These are phyloP conservation scores for Prunella strophiata DNA, from an alignment of 2,797 vertebrate genomes.

Conservation along the genomic window DNA sequence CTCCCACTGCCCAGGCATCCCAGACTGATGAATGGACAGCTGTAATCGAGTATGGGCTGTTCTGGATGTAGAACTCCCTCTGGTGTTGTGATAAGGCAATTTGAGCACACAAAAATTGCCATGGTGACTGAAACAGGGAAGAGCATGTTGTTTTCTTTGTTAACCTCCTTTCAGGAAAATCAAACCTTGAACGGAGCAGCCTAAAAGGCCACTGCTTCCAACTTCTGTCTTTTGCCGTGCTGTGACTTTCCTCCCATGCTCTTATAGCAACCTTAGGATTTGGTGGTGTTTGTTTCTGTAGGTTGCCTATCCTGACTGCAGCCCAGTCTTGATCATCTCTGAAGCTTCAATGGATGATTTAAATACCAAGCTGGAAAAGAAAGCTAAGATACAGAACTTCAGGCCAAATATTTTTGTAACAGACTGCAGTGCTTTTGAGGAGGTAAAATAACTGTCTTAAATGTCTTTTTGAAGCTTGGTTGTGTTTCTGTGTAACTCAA, in stretches of 20 bases:
- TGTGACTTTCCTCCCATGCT: neutral
- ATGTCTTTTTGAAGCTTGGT: neutral
- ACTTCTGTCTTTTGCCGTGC: neutral
- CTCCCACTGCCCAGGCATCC: neutral
- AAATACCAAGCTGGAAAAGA: constrained; percentile 82
- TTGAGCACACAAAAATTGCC: neutral
- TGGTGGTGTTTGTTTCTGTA: constrained; percentile 23
- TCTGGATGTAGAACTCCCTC: neutral
- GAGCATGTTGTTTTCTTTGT: neutral
- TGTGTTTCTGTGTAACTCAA: neutral
- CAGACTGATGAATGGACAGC: neutral
- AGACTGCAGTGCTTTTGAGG: constrained; percentile 85
- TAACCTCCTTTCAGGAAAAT: neutral
- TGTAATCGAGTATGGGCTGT: neutral
- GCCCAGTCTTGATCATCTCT: constrained; percentile 87
- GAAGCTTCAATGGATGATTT: constrained; percentile 89
- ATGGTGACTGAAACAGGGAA: neutral
- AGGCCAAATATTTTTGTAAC: constrained; percentile 89
- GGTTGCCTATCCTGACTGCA: constrained; percentile 87
- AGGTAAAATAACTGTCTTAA: constrained; percentile 77
- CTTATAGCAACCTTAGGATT: neutral
- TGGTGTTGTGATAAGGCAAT: neutral
- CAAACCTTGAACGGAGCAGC: neutral
- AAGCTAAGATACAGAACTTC: constrained; percentile 83
- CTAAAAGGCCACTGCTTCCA: neutral